Conservation (phyloP, 2,113 vertebrate genomes). For the Rousettus leschenaultii region DNA sequence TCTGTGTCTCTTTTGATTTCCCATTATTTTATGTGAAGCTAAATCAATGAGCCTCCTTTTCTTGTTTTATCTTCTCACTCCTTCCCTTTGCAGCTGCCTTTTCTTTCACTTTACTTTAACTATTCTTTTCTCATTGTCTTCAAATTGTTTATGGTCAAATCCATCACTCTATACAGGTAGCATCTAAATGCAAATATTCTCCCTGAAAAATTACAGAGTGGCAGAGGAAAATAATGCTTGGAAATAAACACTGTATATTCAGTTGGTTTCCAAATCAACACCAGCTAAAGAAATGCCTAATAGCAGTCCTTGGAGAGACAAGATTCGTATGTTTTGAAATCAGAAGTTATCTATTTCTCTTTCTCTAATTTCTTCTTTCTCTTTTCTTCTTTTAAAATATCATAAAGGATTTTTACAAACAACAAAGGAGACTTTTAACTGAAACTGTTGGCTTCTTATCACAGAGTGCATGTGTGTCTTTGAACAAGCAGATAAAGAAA, state of each 20-base stretch:
- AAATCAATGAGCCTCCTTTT: neutral
- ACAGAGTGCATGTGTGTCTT: neutral
- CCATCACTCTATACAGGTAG: slow-evolving; percentile 59
- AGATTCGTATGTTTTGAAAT: slow-evolving; percentile 66
- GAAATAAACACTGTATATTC: slow-evolving; percentile 62
- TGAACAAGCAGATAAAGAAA: slow-evolving; percentile 10
- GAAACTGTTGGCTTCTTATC: slow-evolving; percentile 25
- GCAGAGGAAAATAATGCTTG: slow-evolving; percentile 62
- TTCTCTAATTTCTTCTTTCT: neutral
- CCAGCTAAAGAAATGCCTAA: slow-evolving; percentile 63
- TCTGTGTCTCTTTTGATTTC: slow-evolving; percentile 50
- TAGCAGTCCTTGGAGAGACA: slow-evolving; percentile 41
- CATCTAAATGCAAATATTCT: slow-evolving; percentile 79
- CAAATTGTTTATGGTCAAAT: slow-evolving; percentile 68
- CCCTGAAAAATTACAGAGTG: slow-evolving; percentile 65
- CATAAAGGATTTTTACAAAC: slow-evolving; percentile 43
- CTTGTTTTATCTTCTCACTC: slow-evolving; percentile 46
- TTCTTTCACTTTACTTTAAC: slow-evolving; percentile 58
- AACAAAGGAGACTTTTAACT: neutral
- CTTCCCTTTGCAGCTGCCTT: slow-evolving; percentile 32
- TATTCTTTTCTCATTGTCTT: slow-evolving; percentile 59
- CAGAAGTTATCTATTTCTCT: slow-evolving; percentile 46
- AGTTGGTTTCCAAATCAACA: slow-evolving; percentile 66
- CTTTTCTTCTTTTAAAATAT: slow-evolving; percentile 9
- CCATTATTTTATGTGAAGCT: slow-evolving; percentile 41